phyloP scores from a whole-genome alignment of 2,113 vertebrate genomes.

The Heteronetta atricapilla region DNA sequence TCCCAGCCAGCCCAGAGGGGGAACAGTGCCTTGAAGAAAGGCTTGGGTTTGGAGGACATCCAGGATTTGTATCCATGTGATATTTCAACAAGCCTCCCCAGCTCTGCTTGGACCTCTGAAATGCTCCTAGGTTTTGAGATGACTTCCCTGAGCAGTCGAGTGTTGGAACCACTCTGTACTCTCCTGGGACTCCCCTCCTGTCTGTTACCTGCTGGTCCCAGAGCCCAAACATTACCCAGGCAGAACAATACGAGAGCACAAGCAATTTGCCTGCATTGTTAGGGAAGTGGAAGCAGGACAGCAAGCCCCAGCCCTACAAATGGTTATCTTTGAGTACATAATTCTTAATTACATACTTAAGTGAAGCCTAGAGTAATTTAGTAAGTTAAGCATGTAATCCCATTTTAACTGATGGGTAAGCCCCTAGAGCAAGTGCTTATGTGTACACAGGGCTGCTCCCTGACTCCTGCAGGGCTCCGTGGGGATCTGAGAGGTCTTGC shows the following conservation, averaged over 20 bases:
- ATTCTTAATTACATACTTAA: slow-evolving; percentile 30
- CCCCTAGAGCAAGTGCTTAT: neutral
- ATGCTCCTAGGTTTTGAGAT: neutral
- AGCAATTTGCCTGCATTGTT: neutral
- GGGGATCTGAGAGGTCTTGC: neutral
- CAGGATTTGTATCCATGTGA: neutral
- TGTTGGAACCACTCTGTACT: neutral
- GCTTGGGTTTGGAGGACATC: neutral
- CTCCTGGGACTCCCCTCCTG: neutral
- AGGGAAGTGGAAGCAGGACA: neutral
- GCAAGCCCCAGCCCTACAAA: neutral
- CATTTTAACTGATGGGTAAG: slow-evolving; percentile 22
- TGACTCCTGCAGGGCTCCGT: neutral
- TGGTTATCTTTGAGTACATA: neutral
- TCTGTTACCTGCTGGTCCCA: neutral
- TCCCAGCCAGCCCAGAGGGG: neutral
- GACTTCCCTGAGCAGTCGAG: neutral
- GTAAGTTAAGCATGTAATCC: slow-evolving; percentile 56
- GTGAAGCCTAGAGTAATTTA: slow-evolving; percentile 29
- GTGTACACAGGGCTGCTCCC: neutral
- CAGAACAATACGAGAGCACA: neutral
- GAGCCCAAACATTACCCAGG: neutral
- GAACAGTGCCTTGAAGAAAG: neutral
- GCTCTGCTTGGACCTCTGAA: neutral
- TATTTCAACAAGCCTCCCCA: neutral